Evolutionary conservation across 2,888 invertebrate species (phyloP), one percentile per base, ranked within the genome.

Genomic region (Ectobius pallidus): DNA sequence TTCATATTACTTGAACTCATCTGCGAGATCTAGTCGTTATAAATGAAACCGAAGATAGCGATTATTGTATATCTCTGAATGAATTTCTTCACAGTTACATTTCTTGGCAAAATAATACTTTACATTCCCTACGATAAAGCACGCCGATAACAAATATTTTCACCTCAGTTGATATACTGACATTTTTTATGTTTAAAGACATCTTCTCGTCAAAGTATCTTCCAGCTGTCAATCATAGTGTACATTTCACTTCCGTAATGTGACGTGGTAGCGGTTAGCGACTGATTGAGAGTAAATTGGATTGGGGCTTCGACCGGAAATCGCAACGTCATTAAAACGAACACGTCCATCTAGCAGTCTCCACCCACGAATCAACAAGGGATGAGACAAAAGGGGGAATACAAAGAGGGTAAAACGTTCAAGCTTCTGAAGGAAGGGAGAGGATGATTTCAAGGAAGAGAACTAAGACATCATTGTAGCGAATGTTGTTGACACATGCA

Each of bases 201-300:
- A n/a, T n/a, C n/a, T n/a, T n/a, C n/a, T n/a, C n/a, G n/a, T n/a
- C n/a, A n/a, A n/a, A n/a, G n/a, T n/a, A n/a, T n/a, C n/a, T n/a
- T n/a, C n/a, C n/a, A n/a, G 42, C 69, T 69, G 72, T 58, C 72
- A 72, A 46, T 69, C 72, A 72, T 61, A 44, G 67, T 63, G 46
- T 67, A 30, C 25, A 44, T 34, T 65, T 44, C 71, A 39, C 65
- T 49, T 39, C 63, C 46, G 52, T 46, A n/a, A 46, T 63, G 70
- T 62, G 63, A 62, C 65, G 42, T 46, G 49, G 34, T 55, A 52
- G 34, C 39, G 52, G 34, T 52, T 55, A 42, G 22, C 71, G 49
- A 27, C 46, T 52, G 52, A 71, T 71, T 67, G 63, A 71, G 67
- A 71, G 18, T 18, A 67, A 71, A 71, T 71, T 67, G 71, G 71